These are phyloP conservation scores for Muschampia plurimacula DNA, from an alignment of 2,888 invertebrate species.

Conservation along the genomic window DNA sequence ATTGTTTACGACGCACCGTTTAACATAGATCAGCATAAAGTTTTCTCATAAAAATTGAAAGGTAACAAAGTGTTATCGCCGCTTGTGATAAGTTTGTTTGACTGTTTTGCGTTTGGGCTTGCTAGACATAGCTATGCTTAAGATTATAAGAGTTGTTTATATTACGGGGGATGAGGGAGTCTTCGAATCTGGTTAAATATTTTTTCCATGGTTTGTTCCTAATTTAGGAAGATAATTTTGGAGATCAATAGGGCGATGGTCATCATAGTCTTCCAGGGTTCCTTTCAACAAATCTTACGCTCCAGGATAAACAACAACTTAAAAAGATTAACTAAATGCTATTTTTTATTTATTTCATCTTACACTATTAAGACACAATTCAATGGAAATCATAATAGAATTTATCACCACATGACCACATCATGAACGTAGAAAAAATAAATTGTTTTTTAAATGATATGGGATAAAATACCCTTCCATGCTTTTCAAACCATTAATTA, in stretches of 20 bases:
- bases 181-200: not conserved
- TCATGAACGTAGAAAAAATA: too few species aligned
- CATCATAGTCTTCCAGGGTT: too few species aligned
- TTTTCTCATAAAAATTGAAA: constrained; percentile 31
- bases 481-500: not conserved
- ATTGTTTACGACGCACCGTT: constrained; percentile 28
- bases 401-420: too few species aligned
- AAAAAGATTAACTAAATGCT: too few species aligned
- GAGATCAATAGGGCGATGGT: too few species aligned
- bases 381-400: too few species aligned
- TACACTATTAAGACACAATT: too few species aligned
- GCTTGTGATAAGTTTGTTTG: constrained; percentile 20
- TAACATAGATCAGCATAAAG: constrained; percentile 13
- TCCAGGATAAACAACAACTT: too few species aligned
- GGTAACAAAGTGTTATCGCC: constrained; percentile 22
- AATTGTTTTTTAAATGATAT: too few species aligned
- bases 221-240: too few species aligned
- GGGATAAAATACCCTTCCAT: not conserved
- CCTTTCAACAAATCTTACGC: too few species aligned
- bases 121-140: not conserved
- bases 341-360: too few species aligned
- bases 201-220: not conserved
- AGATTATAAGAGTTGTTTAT: not conserved
- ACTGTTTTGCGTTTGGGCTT: constrained; percentile 7
- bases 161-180: not conserved